phyloP scores from a whole-genome alignment of 2,888 invertebrate species.

The Conomelus anceps region DNA sequence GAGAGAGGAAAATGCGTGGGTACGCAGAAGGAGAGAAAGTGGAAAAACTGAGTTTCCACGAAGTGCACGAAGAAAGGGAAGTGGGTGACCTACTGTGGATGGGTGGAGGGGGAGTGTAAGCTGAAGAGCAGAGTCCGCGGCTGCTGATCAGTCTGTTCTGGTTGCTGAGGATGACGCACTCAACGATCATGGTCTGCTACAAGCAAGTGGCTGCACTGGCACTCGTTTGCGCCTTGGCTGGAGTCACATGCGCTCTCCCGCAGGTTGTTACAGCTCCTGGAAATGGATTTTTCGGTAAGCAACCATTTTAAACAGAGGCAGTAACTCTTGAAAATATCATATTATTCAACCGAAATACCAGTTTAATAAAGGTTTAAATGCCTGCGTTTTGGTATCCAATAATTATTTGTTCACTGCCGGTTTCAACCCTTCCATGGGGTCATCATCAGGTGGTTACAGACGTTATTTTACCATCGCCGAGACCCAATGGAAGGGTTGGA shows the following conservation, averaged over 20 bases:
- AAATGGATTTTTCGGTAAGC: neutral
- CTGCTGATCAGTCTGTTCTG: neutral
- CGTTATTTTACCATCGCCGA: no score
- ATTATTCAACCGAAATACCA: no score
- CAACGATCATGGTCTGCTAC: neutral
- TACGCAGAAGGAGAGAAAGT: neutral
- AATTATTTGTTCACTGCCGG: no score
- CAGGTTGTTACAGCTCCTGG: neutral
- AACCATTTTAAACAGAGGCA: neutral
- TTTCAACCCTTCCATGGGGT: no score
- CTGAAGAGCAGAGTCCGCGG: neutral
- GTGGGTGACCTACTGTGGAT: constrained; percentile 10
- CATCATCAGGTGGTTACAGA: no score
- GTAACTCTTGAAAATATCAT: neutral
- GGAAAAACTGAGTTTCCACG: neutral
- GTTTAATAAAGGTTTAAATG: no score
- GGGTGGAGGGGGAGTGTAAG: neutral
- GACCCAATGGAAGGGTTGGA: no score
- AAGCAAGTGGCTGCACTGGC: neutral
- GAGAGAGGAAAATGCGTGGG: neutral
- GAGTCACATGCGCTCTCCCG: neutral
- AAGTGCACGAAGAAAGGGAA: constrained; percentile 6
- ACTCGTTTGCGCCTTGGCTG: neutral
- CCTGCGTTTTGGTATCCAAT: no score
- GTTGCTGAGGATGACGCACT: neutral